Base-by-base conservation (phyloP, 2,113 vertebrate genomes). In the Electrona antarctica region DNA sequence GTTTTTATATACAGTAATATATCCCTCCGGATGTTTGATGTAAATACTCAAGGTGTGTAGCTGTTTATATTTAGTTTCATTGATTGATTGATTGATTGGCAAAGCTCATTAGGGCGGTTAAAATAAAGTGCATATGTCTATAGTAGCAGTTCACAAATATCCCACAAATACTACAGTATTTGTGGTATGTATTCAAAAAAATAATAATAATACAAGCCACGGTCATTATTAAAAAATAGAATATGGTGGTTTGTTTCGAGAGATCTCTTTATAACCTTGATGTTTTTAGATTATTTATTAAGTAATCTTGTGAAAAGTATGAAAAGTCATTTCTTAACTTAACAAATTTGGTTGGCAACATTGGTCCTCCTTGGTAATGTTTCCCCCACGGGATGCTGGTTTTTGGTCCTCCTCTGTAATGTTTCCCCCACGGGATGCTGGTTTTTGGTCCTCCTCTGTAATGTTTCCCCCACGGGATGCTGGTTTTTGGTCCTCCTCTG, bases 211-310 rank as follows among this genome's bases (percentile, higher is more conserved):
- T 41, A 41, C 33, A 41, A 41, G 21, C 21, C 33, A 41, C 3
- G 33, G 33, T 41, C 33, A 4, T 41, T 41, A 41, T 41, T 46
- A 61, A 61, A 21, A 51, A 55, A 67, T 3, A 14, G 15, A 56
- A 46, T 64, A n/a, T 55, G 8, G 33, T 54, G 52, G 60, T 78
- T 54, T 67, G 10, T 52, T 54, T 33, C 7, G 29, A 67, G 47
- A 64, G 54, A 51, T 71, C 12, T 12, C 4, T 80, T 48, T 8
- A 47, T 62, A 59, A 52, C 33, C 33, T 41, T 41, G 33, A 41
- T 41, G 33, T 54, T 66, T 21, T 41, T 62, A 48, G 10, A 74
- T 64, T 64, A 85, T 84, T 82, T 86, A 78, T 82, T 73, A 45
- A 33, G 55, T 13, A 13, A 68, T 73, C 14, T 64, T 70, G 47